phyloP scores from a whole-genome alignment of 1,140 invertebrate species.

The Cecropterus lyciades region DNA sequence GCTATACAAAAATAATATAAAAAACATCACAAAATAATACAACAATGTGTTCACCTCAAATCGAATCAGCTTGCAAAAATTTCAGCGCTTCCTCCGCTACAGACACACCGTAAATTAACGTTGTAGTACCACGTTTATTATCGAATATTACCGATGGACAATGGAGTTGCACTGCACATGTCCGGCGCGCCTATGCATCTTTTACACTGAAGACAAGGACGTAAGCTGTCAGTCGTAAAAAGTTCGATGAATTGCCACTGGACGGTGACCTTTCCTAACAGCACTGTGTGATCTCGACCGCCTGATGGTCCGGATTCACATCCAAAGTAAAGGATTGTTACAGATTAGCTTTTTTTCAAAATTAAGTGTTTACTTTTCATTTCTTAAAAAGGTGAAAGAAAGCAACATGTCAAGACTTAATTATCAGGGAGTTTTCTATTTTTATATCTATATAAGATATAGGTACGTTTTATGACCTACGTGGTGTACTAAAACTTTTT shows the following conservation, averaged over 20 bases:
- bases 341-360: too few relatives aligned
- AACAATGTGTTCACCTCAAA: conserved; percentile 61
- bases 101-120: conserved; percentile 21
- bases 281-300: background rate
- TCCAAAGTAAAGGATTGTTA: too few relatives aligned
- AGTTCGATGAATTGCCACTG: conserved; percentile 42
- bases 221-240: conserved; percentile 46
- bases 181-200: conserved; percentile 68
- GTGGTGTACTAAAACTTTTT: too few relatives aligned
- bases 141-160: conserved; percentile 55
- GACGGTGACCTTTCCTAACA: conserved; percentile 32
- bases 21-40: conserved; percentile 45
- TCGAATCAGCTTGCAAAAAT: conserved; percentile 70
- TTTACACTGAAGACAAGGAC: conserved; percentile 71
- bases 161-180: conserved; percentile 56
- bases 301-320: background rate
- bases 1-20: conserved; percentile 43
- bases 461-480: too few relatives aligned
- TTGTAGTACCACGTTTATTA: conserved; percentile 45
- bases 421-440: too few relatives aligned
- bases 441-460: too few relatives aligned
- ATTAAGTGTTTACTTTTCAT: too few relatives aligned
- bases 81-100: conserved; percentile 38
- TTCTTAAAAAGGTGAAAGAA: too few relatives aligned
- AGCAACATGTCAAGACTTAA: too few relatives aligned